Base-by-base conservation (phyloP, 2,888 invertebrate genomes). In the Nomada fucata region DNA sequence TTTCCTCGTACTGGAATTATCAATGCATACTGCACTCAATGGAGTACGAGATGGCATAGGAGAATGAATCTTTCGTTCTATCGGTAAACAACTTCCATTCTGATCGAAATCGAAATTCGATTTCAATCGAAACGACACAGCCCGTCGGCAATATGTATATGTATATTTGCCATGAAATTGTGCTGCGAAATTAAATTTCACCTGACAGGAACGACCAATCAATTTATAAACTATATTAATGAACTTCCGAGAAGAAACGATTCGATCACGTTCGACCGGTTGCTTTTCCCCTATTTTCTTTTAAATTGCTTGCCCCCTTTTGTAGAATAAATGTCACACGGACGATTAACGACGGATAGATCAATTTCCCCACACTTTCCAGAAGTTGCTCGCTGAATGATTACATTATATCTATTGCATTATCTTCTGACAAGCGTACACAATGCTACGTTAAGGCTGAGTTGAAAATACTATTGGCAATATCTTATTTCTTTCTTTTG, bases 21-120 rank as follows among this genome's bases (percentile, higher is more conserved):
- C 82, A 85, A n/a, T 84, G 64, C 68, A 80, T 65, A 79, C 82
- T 82, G 71, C 68, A 65, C 50, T 52, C 71, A 79, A 76, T 82
- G 68, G 63, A 69, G 47, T 42, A 23, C 52, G 57, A 60, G 42
- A 26, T n/a, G 44, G 53, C 29, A 44, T 23, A 20, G 55, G 68
- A 68, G 71, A 68, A 71, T 23, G 57, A 64, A 72, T 70, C 63
- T 65, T 72, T 61, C 65, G 52, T 61, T 53, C 29, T 55, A 26
- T 10, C 7, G 36, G 15, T 63, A 29, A 59, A 47, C 57, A 72
- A 59, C 57, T 68, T 68, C 26, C 67, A 2, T 71, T 67, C 65
- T 42, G 13, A 5, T 2, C 29, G 78, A 44, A 75, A 79, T 75
- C 57, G 68, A 69, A 70, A 78, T 82, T 79, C 78, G 67, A 76